A percentile compares a stretch with the other conserved stretches of the same genome.
These are phyloP conservation scores for Eilema depressum DNA, from an alignment of 2,888 invertebrate genomes.

Conservation along the genomic window DNA sequence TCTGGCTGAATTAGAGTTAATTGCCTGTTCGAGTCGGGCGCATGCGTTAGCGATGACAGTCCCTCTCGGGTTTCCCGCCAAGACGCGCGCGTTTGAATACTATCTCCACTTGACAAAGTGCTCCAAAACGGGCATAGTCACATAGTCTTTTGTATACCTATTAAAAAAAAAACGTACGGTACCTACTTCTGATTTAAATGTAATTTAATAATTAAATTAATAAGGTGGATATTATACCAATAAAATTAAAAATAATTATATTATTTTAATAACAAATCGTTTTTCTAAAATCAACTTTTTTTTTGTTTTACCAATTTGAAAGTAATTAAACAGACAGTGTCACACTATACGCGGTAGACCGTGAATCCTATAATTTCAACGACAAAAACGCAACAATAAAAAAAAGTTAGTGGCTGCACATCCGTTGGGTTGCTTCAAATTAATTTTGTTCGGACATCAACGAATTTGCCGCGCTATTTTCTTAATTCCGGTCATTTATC, in stretches of 20 bases:
- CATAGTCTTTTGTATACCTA: background rate
- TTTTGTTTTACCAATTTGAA: background rate
- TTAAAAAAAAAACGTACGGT: background rate
- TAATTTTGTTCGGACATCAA: conserved; percentile 26
- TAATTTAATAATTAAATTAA: background rate
- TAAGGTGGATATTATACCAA: background rate
- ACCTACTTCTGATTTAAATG: background rate
- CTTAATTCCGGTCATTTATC: conserved; percentile 14
- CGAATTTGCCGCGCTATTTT: conserved; percentile 34
- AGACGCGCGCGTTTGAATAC: conserved; percentile 56
- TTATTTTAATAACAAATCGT: background rate
- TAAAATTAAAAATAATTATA: background rate
- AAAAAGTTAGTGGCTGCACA: conserved; percentile 40
- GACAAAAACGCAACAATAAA: conserved; percentile 46
- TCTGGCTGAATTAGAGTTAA: conserved; percentile 58
- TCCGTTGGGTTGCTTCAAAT: conserved; percentile 40
- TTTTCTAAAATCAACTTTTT: background rate
- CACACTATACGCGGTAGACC: conserved; percentile 53
- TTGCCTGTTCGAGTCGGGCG: conserved; percentile 57
- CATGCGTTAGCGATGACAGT: conserved; percentile 70
- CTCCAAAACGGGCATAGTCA: background rate
- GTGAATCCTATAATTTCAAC: conserved; percentile 59
- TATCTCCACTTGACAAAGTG: background rate
- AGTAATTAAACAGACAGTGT: conserved; percentile 17
- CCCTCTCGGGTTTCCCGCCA: conserved; percentile 63